Conservation (phyloP, 2,797 vertebrate genomes). For the Sebastes taczanowskii region DNA sequence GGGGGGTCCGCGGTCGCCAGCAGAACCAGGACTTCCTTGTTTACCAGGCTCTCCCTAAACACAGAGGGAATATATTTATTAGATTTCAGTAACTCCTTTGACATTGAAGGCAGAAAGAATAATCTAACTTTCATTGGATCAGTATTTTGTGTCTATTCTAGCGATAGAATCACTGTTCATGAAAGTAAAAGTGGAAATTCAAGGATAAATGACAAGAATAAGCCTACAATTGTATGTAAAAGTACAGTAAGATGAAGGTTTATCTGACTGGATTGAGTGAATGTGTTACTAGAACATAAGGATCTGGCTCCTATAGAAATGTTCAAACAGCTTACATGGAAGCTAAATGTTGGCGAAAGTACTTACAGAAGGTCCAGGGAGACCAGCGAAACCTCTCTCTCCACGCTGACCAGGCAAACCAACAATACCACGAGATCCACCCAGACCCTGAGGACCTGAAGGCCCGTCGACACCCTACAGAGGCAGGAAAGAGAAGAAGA, state of each 20-base stretch:
- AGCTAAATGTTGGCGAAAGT: background rate
- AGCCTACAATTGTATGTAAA: background rate
- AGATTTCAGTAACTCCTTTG: background rate
- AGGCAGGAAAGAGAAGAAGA: background rate
- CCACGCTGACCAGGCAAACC: slow-evolving; percentile 96
- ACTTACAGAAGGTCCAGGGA: slow-evolving; percentile 95
- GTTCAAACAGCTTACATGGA: background rate
- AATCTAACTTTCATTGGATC: background rate
- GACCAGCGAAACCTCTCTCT: slow-evolving; percentile 95
- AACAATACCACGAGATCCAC: slow-evolving; percentile 94
- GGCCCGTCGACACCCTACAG: slow-evolving; percentile 90
- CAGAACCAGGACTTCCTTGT: slow-evolving; percentile 88
- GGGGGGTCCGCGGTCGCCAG: slow-evolving; percentile 92
- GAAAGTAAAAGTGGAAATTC: background rate
- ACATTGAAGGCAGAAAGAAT: background rate
- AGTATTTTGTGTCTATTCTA: background rate
- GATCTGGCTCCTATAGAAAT: background rate
- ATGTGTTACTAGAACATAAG: background rate
- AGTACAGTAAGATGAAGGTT: background rate
- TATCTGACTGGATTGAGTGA: background rate
- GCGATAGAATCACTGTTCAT: background rate
- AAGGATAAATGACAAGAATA: background rate
- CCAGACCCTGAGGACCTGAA: slow-evolving; percentile 90
- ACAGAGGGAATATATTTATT: slow-evolving; percentile 5
- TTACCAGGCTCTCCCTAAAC: slow-evolving; percentile 95